phyloP scores from a whole-genome alignment of 2,797 vertebrate species.

The Falco naumanni region DNA sequence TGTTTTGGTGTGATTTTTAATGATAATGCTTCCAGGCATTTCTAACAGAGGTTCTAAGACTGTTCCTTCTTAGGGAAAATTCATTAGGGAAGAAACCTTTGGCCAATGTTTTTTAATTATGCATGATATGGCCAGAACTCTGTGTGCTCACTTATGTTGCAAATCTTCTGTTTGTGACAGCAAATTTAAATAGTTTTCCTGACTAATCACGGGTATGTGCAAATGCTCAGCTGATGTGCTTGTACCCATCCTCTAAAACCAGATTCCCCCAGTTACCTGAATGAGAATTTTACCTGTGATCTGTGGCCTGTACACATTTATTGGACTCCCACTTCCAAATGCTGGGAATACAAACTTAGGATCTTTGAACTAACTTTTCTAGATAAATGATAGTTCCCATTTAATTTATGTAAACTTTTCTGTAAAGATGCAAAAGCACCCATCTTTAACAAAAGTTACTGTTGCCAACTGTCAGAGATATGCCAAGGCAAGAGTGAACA shows the following conservation, averaged over 20 bases:
- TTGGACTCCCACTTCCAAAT: background rate
- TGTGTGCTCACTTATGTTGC: background rate
- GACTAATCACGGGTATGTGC: background rate
- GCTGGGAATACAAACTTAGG: background rate
- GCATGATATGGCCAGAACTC: background rate
- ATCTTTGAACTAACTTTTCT: background rate
- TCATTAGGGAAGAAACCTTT: constrained; percentile 15
- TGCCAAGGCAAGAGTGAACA: background rate
- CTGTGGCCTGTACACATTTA: background rate
- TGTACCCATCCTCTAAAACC: background rate
- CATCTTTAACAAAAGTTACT: constrained; percentile 30
- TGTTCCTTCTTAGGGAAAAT: constrained; percentile 26
- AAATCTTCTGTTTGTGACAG: background rate
- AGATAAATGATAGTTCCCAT: background rate
- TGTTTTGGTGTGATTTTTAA: background rate
- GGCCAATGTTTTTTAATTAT: background rate
- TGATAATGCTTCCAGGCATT: background rate
- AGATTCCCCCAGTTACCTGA: background rate
- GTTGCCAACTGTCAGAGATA: constrained; percentile 47
- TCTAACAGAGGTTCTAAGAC: background rate
- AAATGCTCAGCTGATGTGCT: background rate
- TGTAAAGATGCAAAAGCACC: constrained; percentile 27
- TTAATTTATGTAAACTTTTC: constrained; percentile 21
- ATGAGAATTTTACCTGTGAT: background rate
- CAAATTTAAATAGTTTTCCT: background rate